Evolutionary conservation across 2,797 vertebrate genomes (phyloP).

Genomic region (Pagetopsis macropterus): DNA sequence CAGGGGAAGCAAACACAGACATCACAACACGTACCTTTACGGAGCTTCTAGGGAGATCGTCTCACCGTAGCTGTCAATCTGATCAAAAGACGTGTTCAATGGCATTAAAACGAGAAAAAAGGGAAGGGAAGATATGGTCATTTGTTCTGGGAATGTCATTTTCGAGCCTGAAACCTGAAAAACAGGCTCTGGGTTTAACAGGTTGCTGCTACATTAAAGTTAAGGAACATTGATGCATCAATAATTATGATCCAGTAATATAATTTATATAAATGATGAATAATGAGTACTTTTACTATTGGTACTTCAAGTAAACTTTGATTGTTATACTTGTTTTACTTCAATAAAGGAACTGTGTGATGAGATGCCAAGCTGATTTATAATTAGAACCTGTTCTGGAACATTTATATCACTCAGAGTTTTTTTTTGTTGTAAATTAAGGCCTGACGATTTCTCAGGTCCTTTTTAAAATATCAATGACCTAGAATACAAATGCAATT

Average conservation of each 20-base stretch:
- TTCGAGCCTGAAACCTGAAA: no score
- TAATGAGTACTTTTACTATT: background rate
- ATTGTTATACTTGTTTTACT: background rate
- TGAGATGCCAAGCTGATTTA: background rate
- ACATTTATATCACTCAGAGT: background rate
- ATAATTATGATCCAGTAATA: background rate
- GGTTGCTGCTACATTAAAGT: background rate
- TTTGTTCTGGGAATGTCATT: no score
- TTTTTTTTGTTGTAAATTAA: background rate
- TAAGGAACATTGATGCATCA: background rate
- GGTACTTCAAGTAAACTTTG: background rate
- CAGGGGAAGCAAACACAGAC: no score
- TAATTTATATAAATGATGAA: background rate
- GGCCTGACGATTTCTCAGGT: background rate
- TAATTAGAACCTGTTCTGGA: background rate
- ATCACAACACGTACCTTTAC: no score
- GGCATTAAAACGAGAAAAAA: no score
- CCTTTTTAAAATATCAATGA: background rate
- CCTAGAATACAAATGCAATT: background rate
- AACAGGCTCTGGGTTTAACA: no score
- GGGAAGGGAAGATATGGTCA: no score
- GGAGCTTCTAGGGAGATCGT: no score
- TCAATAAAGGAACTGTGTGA: background rate
- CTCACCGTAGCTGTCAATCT: no score
- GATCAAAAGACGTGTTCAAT: no score